Conservation (phyloP, 2,113 vertebrate genomes). For the Colistium nudipinnis region DNA sequence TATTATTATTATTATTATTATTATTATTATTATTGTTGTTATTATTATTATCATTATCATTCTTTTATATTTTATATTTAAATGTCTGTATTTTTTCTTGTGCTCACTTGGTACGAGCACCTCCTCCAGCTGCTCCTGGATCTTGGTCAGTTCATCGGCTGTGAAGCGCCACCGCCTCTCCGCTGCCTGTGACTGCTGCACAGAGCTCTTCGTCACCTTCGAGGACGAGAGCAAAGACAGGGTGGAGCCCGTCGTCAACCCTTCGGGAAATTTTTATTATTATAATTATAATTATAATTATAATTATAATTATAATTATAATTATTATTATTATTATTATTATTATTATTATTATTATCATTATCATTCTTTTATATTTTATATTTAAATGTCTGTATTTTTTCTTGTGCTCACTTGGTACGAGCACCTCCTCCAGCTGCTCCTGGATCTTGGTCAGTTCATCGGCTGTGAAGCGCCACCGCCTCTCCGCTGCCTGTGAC, state of each 20-base stretch:
- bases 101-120: conserved; percentile 76
- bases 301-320: no score
- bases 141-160: conserved; percentile 85
- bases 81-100: conserved; percentile 80
- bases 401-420: conserved; percentile 83
- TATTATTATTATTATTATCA: no score
- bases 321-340: no score
- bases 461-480: conserved; percentile 88
- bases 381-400: conserved; percentile 60
- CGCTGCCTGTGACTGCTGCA: conserved; percentile 48
- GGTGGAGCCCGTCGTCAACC: conserved; percentile 86
- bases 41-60: no score
- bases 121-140: conserved; percentile 87
- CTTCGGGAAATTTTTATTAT: no score
- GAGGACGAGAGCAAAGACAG: conserved; percentile 57
- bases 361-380: no score
- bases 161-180: conserved; percentile 90
- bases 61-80: no score
- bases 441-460: conserved; percentile 88
- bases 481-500: conserved; percentile 77
- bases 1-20: no score
- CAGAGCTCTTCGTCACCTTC: conserved; percentile 64
- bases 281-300: no score
- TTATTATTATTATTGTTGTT: no score
- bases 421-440: conserved; percentile 84